These are phyloP conservation scores for Pterois miles DNA, from an alignment of 2,797 vertebrate genomes.

Conservation along the genomic window DNA sequence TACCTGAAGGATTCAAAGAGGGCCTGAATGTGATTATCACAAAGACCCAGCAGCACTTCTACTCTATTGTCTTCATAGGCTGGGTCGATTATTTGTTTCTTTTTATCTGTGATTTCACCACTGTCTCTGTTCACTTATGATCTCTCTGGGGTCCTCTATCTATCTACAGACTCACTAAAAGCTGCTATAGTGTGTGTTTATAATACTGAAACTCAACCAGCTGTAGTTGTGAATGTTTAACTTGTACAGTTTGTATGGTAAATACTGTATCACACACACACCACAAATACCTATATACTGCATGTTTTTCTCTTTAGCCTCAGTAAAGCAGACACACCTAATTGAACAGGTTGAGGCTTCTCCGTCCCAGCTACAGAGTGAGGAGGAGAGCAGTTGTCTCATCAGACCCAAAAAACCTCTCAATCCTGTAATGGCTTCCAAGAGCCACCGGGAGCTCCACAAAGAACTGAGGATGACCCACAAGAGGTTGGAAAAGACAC, in stretches of 20 bases:
- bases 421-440: constrained; percentile 88
- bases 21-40: too few relatives aligned
- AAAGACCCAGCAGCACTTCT: too few relatives aligned
- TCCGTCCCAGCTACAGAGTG: constrained; percentile 72
- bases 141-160: not conserved
- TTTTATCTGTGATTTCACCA: too few relatives aligned
- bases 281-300: not conserved
- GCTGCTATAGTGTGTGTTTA: not conserved
- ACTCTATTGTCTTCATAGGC: too few relatives aligned
- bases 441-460: constrained; percentile 90
- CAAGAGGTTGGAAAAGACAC: constrained; percentile 77
- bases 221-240: not conserved
- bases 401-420: constrained; percentile 91
- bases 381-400: constrained; percentile 84
- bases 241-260: not conserved
- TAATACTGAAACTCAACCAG: not conserved
- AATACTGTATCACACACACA: not conserved
- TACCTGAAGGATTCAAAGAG: too few relatives aligned
- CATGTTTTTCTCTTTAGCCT: constrained; percentile 45
- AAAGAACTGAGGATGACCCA: constrained; percentile 90
- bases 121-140: not conserved
- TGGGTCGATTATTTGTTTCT: too few relatives aligned
- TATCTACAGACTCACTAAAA: not conserved
- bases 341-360: constrained; percentile 77
- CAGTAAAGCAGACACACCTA: constrained; percentile 80